A percentile compares a stretch with the other conserved stretches of the same genome.
phyloP scores from a whole-genome alignment of 2,888 invertebrate species.

The Drosophila nr. fundita region DNA sequence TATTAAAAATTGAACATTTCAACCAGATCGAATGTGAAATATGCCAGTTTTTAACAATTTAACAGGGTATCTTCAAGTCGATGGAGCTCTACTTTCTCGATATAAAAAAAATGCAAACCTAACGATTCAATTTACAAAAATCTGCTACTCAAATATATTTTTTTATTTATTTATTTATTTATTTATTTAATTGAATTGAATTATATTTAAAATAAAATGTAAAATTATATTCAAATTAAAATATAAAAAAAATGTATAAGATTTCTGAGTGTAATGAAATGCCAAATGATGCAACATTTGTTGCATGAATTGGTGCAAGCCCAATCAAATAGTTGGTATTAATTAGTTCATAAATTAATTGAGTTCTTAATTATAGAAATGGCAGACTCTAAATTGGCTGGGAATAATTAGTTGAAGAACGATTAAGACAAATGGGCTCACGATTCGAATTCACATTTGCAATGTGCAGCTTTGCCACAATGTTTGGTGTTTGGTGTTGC shows the following conservation, averaged over 20 bases:
- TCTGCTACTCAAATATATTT: too few species aligned
- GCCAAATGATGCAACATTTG: too few species aligned
- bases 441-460: background rate
- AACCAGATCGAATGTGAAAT: background rate
- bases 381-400: background rate
- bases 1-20: background rate
- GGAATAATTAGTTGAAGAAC: background rate
- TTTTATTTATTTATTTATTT: background rate
- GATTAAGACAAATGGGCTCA: slow-evolving; percentile 13
- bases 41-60: background rate
- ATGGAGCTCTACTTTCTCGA: background rate
- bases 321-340: background rate
- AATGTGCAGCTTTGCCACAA: slow-evolving; percentile 34
- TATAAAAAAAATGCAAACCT: background rate
- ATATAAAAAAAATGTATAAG: background rate
- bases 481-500: slow-evolving; percentile 5
- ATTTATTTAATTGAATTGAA: background rate
- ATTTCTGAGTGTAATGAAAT: too few species aligned
- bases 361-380: background rate
- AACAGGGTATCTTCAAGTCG: background rate
- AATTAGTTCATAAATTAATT: background rate
- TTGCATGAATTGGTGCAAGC: background rate
- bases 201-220: background rate
- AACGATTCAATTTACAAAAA: background rate
- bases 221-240: background rate